Conservation (phyloP, 2,888 invertebrate genomes). For the Euplexia lucipara region DNA sequence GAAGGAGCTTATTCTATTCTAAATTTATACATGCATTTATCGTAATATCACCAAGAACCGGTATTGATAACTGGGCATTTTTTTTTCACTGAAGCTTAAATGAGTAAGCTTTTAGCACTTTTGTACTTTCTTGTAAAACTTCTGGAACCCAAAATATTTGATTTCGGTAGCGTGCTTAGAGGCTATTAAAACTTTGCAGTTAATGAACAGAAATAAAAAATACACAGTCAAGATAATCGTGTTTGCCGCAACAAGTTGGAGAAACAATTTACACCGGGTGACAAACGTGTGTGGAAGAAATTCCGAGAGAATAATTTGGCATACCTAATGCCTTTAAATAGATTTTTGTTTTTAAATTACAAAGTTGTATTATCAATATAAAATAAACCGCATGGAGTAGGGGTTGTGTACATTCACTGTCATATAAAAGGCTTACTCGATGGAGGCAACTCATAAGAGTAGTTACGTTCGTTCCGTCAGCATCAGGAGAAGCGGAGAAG, state of each 20-base stretch:
- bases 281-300: slow-evolving; percentile 27
- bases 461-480: slow-evolving; percentile 71
- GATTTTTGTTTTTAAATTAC: slow-evolving; percentile 63
- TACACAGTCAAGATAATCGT: slow-evolving; percentile 5
- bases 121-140: not conserved
- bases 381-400: slow-evolving; percentile 76
- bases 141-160: not conserved
- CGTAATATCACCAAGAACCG: not conserved
- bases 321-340: slow-evolving; percentile 39
- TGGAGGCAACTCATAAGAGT: slow-evolving; percentile 74
- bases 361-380: slow-evolving; percentile 69
- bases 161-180: slow-evolving; percentile 7
- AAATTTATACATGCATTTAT: not conserved
- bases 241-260: slow-evolving; percentile 4
- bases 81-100: not conserved
- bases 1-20: not conserved
- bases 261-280: slow-evolving; percentile 26
- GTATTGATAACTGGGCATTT: not conserved
- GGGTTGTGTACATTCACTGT: slow-evolving; percentile 85
- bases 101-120: not conserved
- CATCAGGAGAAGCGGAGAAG: slow-evolving; percentile 71
- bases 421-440: slow-evolving; percentile 83
- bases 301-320: slow-evolving; percentile 25
- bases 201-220: slow-evolving; percentile 21
- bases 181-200: slow-evolving; percentile 10